Evolutionary conservation across 2,113 vertebrate genomes (phyloP).

Genomic region (Rhea americana): DNA sequence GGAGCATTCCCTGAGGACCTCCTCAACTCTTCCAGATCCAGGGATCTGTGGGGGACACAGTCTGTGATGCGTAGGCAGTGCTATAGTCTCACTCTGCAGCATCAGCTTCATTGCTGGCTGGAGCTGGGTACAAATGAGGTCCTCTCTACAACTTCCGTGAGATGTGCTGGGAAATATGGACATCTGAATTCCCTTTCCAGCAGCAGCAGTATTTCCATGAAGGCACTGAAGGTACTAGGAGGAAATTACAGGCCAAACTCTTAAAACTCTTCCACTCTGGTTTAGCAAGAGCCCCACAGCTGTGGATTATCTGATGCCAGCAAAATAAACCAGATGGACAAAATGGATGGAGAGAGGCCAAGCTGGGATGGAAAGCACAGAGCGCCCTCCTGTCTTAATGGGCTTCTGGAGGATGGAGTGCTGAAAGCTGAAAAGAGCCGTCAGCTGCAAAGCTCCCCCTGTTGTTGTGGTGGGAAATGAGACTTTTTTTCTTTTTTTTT

Average conservation of each 20-base stretch:
- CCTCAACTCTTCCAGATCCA: neutral
- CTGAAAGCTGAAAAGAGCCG: slow-evolving; percentile 34
- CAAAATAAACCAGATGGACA: slow-evolving; percentile 65
- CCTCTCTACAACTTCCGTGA: neutral
- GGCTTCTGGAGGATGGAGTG: slow-evolving; percentile 57
- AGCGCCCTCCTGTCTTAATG: slow-evolving; percentile 56
- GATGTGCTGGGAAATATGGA: neutral
- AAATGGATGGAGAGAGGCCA: slow-evolving; percentile 53
- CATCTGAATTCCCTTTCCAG: neutral
- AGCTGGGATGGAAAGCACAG: slow-evolving; percentile 48
- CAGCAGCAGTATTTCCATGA: slow-evolving; percentile 24
- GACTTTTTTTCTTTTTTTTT: neutral
- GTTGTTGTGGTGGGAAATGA: neutral
- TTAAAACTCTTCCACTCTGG: slow-evolving; percentile 43
- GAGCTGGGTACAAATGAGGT: neutral
- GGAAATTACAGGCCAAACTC: slow-evolving; percentile 16
- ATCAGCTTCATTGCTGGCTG: neutral
- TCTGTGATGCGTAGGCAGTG: neutral
- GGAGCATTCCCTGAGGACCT: neutral
- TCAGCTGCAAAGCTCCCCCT: slow-evolving; percentile 1
- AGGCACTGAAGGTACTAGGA: neutral
- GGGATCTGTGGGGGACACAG: neutral
- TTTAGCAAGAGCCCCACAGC: slow-evolving; percentile 66
- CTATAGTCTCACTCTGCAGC: neutral
- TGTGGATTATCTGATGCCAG: slow-evolving; percentile 57